Evolutionary conservation across 2,113 vertebrate genomes (phyloP).

Genomic region (Ochotona princeps): DNA sequence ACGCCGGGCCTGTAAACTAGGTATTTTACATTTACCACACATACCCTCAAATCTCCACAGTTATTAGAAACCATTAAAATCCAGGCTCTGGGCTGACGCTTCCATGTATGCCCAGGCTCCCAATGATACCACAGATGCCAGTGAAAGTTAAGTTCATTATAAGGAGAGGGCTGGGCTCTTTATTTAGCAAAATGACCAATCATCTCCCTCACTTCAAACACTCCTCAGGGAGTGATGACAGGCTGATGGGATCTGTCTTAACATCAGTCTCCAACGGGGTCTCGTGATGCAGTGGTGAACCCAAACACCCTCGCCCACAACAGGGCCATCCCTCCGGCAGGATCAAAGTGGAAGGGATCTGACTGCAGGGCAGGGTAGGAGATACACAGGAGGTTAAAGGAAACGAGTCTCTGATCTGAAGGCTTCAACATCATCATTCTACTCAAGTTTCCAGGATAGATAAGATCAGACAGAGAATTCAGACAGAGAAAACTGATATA

Average conservation of each 20-base stretch:
- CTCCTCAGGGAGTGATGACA: conserved; percentile 50
- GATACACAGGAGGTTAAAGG: not conserved
- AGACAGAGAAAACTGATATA: conserved; percentile 53
- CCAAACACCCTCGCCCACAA: too few species aligned
- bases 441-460: conserved; percentile 20
- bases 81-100: conserved; percentile 10
- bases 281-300: too few species aligned
- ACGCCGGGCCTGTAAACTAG: too few species aligned
- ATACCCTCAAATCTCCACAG: conserved; percentile 86
- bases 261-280: not conserved
- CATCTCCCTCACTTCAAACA: conserved; percentile 69
- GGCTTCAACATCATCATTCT: conserved; percentile 42
- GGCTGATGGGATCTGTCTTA: conserved; percentile 66
- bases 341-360: too few species aligned
- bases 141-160: conserved; percentile 27
- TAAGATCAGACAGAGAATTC: conserved; percentile 21
- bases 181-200: conserved; percentile 71
- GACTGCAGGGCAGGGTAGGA: not conserved
- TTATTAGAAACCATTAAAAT: conserved; percentile 84
- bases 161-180: conserved; percentile 56
- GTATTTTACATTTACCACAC: conserved; percentile 90
- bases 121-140: not conserved
- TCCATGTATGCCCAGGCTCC: not conserved
- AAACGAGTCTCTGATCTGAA: conserved; percentile 39
- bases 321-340: too few species aligned